phyloP scores from a whole-genome alignment of 2,888 invertebrate genomes.

The Machimus atricapillus region DNA sequence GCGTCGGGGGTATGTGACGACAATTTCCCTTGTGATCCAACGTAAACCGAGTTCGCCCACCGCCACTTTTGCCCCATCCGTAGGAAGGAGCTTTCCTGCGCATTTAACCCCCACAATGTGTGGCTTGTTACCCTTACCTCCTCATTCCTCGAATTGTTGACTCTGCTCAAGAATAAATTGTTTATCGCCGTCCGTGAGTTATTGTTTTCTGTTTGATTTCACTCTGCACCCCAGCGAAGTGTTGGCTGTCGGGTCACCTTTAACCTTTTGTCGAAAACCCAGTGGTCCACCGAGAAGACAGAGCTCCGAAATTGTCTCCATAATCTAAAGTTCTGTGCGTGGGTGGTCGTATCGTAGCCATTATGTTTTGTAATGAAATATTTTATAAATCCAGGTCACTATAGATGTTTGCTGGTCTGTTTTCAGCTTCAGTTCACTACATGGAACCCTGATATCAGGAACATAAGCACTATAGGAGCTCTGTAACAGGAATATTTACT shows the following conservation, averaged over 20 bases:
- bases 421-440: not conserved
- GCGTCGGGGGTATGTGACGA: not conserved
- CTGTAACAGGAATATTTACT: not conserved
- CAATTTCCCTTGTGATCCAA: slow-evolving; percentile 14
- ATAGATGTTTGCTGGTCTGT: not conserved
- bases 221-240: not conserved
- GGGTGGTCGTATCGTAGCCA: not conserved
- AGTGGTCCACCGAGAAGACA: not conserved
- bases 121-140: not conserved
- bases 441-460: not conserved
- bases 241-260: not conserved
- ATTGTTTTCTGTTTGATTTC: not conserved
- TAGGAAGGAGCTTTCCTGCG: not conserved
- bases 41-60: not conserved
- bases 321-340: not conserved
- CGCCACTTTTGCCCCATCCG: not conserved
- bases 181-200: not conserved
- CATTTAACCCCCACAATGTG: not conserved
- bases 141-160: not conserved
- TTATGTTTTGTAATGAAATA: not conserved
- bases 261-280: not conserved
- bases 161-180: not conserved
- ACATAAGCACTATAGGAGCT: not conserved
- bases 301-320: not conserved
- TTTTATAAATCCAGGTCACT: not conserved